Evolutionary conservation across 2,888 invertebrate species (phyloP), one percentile per base, ranked within the genome.

Genomic region (Andrena hattorfiana): DNA sequence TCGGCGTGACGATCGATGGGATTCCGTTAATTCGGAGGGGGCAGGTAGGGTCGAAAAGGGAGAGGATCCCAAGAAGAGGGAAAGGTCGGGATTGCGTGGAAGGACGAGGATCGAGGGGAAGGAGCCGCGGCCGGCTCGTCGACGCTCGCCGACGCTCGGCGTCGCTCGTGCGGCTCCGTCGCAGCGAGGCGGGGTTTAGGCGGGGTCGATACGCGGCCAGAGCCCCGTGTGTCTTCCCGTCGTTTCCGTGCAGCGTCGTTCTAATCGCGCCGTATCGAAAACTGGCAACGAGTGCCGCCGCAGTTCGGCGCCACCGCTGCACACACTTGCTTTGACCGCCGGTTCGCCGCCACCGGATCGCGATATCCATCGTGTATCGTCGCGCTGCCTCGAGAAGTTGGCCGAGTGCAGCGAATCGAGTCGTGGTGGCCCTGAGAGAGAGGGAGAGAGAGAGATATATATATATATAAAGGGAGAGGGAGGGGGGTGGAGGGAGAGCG

Each of bases 131-230:
- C 67, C 72, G 78, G 77, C 54, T 68, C 74, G 70, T 68, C 81
- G 84, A 81, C 87, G 85, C 63, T 83, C 87, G 88, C 56, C 85
- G 87, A 84, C 89, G 87, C 68, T 91, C 92, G 92, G 88, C 67
- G 62, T 73, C 48, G 77, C 51, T 90, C 92, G 92, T 87, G 83
- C 68, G 67, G 64, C 77, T 88, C 84, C 92, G 92, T 77, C 67
- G 68, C 69, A 86, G 86, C 90, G 88, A 92, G 93, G 93, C 92
- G 93, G 92, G 89, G 91, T 91, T 91, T 91, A 93, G 93, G 93
- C 93, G 93, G 93, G 93, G 93, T 93, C 93, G 93, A 93, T 93
- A 93, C 89, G 76, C 72, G 79, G 56, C 64, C 80, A 71, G 49
- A 71, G 71, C 48, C 54, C 56, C 56, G 77, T 77, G 86, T 84